phyloP scores from a whole-genome alignment of 2,888 invertebrate species.

The Nomada fucata region DNA sequence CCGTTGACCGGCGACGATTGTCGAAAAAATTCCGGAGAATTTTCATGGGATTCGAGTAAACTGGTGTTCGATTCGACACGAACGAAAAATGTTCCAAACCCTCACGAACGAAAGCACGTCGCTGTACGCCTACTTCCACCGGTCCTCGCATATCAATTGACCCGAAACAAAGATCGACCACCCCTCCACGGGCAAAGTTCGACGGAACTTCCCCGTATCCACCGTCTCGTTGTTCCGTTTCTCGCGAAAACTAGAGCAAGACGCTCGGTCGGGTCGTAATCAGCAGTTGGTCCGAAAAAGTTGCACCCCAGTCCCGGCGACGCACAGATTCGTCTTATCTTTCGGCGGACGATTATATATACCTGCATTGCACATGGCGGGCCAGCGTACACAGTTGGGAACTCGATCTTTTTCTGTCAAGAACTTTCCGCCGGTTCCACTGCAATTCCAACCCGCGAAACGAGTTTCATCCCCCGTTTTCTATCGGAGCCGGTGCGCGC shows the following conservation, averaged over 20 bases:
- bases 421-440: slow-evolving; percentile 47
- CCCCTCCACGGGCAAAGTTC: too few species aligned
- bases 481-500: not conserved
- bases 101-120: too few species aligned
- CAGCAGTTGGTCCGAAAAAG: slow-evolving; percentile 21
- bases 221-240: too few species aligned
- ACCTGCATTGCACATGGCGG: slow-evolving; percentile 36
- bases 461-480: slow-evolving; percentile 48
- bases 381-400: slow-evolving; percentile 51
- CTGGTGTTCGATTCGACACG: too few species aligned
- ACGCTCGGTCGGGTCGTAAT: slow-evolving; percentile 17
- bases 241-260: too few species aligned
- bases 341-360: slow-evolving; percentile 49
- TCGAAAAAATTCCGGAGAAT: too few species aligned
- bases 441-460: slow-evolving; percentile 57
- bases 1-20: too few species aligned
- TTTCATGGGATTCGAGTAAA: too few species aligned
- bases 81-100: too few species aligned
- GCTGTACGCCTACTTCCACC: too few species aligned
- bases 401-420: slow-evolving; percentile 61
- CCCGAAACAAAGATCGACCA: not conserved
- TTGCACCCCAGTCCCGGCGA: slow-evolving; percentile 5
- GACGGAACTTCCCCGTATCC: too few species aligned
- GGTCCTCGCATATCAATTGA: not conserved
- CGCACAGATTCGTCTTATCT: slow-evolving; percentile 20